These are phyloP conservation scores for Emmelina monodactyla DNA, from an alignment of 2,888 invertebrate species.

Conservation along the genomic window DNA sequence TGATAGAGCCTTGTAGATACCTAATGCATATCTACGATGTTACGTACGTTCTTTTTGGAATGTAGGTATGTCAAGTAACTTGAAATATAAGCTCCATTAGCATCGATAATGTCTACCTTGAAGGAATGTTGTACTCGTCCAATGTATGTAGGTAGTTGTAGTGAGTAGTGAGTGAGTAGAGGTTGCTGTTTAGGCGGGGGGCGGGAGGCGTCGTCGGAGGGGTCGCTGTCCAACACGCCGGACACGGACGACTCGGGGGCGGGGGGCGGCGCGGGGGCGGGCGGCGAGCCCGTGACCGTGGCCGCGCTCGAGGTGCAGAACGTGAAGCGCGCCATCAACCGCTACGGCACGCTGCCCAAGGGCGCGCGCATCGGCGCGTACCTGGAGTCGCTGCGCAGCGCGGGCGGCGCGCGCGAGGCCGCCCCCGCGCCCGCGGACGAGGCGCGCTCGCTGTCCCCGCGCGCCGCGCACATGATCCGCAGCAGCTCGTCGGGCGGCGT, in stretches of 20 bases:
- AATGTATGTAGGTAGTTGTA: not conserved
- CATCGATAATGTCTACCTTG: no score
- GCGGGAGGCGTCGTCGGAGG: constrained; percentile 72
- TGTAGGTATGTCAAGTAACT: no score
- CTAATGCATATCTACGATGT: no score
- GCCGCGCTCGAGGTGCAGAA: constrained; percentile 96
- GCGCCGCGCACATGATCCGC: constrained; percentile 84
- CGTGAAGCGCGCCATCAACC: constrained; percentile 91
- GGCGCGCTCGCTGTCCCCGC: constrained; percentile 69
- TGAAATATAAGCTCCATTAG: no score
- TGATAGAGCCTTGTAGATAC: no score
- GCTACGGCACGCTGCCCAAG: constrained; percentile 97
- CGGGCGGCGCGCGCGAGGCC: constrained; percentile 47
- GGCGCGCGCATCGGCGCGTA: constrained; percentile 96
- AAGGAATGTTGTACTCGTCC: no score
- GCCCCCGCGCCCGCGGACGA: constrained; percentile 22
- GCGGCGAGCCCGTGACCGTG: constrained; percentile 74
- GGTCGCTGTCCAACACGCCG: constrained; percentile 72
- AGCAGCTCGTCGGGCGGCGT: constrained; percentile 89
- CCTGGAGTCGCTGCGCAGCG: constrained; percentile 89
- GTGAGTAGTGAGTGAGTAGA: no score
- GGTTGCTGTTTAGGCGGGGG: no score
- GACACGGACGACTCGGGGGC: constrained; percentile 76
- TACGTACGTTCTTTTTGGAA: no score
- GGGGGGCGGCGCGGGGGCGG: constrained; percentile 48